Evolutionary conservation across 2,113 vertebrate genomes (phyloP).

Genomic region (Polyodon spathula): DNA sequence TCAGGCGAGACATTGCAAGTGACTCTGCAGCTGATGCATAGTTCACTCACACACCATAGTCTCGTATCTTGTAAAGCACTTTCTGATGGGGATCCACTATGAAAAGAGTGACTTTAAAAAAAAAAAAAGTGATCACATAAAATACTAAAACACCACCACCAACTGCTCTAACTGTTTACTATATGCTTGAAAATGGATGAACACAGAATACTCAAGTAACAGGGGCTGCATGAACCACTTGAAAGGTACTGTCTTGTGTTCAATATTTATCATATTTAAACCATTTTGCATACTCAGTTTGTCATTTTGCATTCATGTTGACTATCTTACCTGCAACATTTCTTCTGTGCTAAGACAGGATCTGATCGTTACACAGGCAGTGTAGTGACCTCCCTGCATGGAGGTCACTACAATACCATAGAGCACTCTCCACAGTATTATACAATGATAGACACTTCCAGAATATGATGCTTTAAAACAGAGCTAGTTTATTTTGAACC

Average conservation of each 20-base stretch:
- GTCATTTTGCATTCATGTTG: not conserved
- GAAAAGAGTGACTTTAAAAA: no score
- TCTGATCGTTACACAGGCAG: conserved; percentile 88
- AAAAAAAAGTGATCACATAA: no score
- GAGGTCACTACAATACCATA: conserved; percentile 92
- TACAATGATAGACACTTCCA: conserved; percentile 28
- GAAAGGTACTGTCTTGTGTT: no score
- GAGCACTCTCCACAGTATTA: conserved; percentile 70
- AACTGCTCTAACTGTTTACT: no score
- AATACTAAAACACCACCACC: no score
- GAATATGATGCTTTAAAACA: conserved; percentile 6
- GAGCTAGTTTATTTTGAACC: not conserved
- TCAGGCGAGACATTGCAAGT: no score
- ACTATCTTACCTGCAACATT: conserved; percentile 63
- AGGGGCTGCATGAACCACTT: not conserved
- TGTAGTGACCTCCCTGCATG: conserved; percentile 88
- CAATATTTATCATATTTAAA: no score
- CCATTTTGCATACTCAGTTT: not conserved
- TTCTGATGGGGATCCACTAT: no score
- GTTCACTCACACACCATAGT: no score
- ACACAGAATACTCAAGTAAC: not conserved
- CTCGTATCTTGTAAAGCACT: no score
- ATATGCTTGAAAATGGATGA: no score
- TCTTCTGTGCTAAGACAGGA: conserved; percentile 60
- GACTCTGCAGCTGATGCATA: no score